These are phyloP conservation scores for Agrotis clavis DNA, from an alignment of 2,888 invertebrate genomes.

Conservation along the genomic window DNA sequence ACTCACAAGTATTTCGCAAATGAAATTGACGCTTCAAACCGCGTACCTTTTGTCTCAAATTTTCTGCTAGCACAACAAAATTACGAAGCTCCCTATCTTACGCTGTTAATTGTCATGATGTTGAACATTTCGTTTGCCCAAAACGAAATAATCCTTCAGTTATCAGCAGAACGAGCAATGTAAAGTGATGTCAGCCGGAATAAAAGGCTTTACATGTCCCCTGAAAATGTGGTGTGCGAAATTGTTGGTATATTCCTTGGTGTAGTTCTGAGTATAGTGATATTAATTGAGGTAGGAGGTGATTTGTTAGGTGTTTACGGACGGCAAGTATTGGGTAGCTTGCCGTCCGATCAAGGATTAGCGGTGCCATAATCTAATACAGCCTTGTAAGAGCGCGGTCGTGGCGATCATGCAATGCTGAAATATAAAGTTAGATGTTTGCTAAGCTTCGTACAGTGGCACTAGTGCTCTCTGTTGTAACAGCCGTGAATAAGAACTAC, in stretches of 20 bases:
- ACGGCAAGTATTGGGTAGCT: too few relatives aligned
- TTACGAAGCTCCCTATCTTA: conserved; percentile 42
- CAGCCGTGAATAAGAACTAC: too few relatives aligned
- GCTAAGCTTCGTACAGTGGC: too few relatives aligned
- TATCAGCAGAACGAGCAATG: conserved; percentile 48
- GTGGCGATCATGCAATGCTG: too few relatives aligned
- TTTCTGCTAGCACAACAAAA: conserved; percentile 31
- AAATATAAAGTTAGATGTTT: too few relatives aligned
- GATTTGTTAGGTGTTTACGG: neutral
- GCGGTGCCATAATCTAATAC: too few relatives aligned
- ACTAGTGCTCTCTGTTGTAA: too few relatives aligned
- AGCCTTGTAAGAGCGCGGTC: too few relatives aligned
- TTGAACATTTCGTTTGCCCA: conserved; percentile 36
- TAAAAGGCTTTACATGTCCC: conserved; percentile 45
- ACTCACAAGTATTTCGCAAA: conserved; percentile 19
- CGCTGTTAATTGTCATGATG: conserved; percentile 40
- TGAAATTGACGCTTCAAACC: conserved; percentile 21
- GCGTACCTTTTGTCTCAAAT: conserved; percentile 13
- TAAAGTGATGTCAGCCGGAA: conserved; percentile 38
- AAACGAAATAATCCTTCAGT: conserved; percentile 55
- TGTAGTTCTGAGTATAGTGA: conserved; percentile 12
- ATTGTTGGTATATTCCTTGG: conserved; percentile 10
- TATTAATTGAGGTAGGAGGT: neutral
- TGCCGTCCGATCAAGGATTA: too few relatives aligned
- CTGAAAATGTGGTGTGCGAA: conserved; percentile 36